Evolutionary conservation across 2,888 invertebrate genomes (phyloP), one percentile per base, ranked within the genome.

Genomic region (Phalera bucephala): DNA sequence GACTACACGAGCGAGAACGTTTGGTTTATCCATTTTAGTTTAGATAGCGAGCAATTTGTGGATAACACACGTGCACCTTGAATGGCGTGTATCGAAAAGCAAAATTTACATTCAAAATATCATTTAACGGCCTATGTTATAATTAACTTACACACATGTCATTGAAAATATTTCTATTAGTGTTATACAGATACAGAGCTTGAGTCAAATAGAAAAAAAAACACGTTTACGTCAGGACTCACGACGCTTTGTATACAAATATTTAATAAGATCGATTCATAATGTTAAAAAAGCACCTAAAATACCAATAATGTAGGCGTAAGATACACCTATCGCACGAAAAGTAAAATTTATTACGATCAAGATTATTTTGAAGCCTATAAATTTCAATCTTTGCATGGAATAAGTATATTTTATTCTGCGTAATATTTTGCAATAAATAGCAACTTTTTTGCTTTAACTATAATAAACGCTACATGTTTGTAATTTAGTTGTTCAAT

Each of bases 1-100:
- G 59, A 97, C 96, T 40, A 99, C 99, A 89, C 96, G 94, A 60
- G 96, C 96, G 64, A 95, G 92, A 83, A 96, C 96, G 63, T 95
- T n/a, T n/a, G n/a, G n/a, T n/a, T n/a, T n/a, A n/a, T n/a, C n/a
- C n/a, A n/a, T n/a, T n/a, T n/a, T n/a, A 50, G 45, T 34, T 63
- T 45, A 71, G 57, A 61, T 75, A 73, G 70, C 70, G 70, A 79
- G 76, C 69, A 58, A 72, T 72, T 62, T 64, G 63, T 58, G 64
- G 56, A 63, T 66, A 71, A 68, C 68, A 84, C 88, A 89, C 89
- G 88, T 88, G 89, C 83, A 80, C 72, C 66, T 59, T 64, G 55
- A 75, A 70, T 64, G 72, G 83, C 80, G 82, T 77, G 78, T 72
- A 72, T 64, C 64, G 62, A 79, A 80, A 76, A 71, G 75, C n/a